Conservation (phyloP, 2,797 vertebrate genomes). For the Microcaecilia unicolor region DNA sequence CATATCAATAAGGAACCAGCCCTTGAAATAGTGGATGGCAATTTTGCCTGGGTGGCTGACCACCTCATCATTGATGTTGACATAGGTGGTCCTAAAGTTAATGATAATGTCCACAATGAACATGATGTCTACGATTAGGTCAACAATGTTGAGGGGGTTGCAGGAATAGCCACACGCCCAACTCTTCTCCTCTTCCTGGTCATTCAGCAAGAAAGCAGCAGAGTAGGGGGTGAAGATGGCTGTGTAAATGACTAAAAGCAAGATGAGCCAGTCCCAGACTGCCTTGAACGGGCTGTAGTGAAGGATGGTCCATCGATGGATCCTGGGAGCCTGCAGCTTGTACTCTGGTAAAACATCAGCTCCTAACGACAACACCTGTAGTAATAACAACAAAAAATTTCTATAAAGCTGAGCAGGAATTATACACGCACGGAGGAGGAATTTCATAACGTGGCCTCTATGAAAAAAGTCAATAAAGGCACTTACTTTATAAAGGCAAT, state of each 20-base stretch:
- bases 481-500: no score
- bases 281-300: conserved; percentile 98
- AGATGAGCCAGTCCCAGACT: conserved; percentile 96
- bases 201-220: conserved; percentile 88
- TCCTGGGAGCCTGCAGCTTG: conserved; percentile 88
- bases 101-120: conserved; percentile 95
- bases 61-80: conserved; percentile 94
- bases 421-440: no score
- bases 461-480: no score
- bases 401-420: no score
- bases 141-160: conserved; percentile 88
- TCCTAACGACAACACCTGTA: conserved; percentile 86
- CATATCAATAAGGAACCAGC: conserved; percentile 98
- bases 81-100: conserved; percentile 97
- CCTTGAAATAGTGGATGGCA: conserved; percentile 95
- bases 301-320: conserved; percentile 93
- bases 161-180: conserved; percentile 87
- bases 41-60: conserved; percentile 91
- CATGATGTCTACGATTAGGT: conserved; percentile 97
- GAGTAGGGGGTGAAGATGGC: conserved; percentile 95
- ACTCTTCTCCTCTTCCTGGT: conserved; percentile 76
- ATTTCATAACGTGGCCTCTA: no score
- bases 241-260: conserved; percentile 95
- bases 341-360: conserved; percentile 95
- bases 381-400: background rate